Evolutionary conservation across 2,888 invertebrate genomes (phyloP).

Genomic region (Rotaria macrura): DNA sequence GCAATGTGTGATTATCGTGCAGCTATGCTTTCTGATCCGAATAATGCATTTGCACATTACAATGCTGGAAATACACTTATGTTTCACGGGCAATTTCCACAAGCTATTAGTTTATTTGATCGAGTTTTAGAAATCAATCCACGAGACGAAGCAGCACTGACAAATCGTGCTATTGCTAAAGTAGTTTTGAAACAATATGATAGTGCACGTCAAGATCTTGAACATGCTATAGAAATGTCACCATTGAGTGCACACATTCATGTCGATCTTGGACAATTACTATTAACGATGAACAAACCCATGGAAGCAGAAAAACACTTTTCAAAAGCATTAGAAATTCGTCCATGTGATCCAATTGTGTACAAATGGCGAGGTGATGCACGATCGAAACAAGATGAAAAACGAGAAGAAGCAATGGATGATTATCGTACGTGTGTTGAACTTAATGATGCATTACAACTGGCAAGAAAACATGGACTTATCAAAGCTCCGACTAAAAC

Average conservation of each 20-base stretch:
- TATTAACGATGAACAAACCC: neutral
- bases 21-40: slow-evolving; percentile 44
- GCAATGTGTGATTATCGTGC: slow-evolving; percentile 48
- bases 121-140: slow-evolving; percentile 41
- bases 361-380: slow-evolving; percentile 4
- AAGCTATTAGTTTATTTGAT: slow-evolving; percentile 46
- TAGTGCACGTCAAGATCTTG: neutral
- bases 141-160: slow-evolving; percentile 45
- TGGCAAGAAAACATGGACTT: slow-evolving; percentile 6
- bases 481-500: neutral
- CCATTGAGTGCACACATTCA: slow-evolving; percentile 15
- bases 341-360: neutral
- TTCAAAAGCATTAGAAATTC: neutral
- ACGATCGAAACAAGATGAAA: neutral
- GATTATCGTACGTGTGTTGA: neutral
- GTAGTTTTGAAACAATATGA: slow-evolving; percentile 36
- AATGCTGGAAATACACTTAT: slow-evolving; percentile 46
- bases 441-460: neutral
- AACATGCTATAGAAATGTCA: neutral
- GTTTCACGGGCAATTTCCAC: slow-evolving; percentile 33
- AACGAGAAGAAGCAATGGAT: neutral
- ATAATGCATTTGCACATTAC: slow-evolving; percentile 48
- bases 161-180: slow-evolving; percentile 48
- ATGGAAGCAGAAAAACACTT: neutral
- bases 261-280: neutral